Percentiles rank a stretch among this genome's conserved stretches.
Conservation (phyloP, 2,113 vertebrate genomes). For the Oncorhynchus kisutch region DNA sequence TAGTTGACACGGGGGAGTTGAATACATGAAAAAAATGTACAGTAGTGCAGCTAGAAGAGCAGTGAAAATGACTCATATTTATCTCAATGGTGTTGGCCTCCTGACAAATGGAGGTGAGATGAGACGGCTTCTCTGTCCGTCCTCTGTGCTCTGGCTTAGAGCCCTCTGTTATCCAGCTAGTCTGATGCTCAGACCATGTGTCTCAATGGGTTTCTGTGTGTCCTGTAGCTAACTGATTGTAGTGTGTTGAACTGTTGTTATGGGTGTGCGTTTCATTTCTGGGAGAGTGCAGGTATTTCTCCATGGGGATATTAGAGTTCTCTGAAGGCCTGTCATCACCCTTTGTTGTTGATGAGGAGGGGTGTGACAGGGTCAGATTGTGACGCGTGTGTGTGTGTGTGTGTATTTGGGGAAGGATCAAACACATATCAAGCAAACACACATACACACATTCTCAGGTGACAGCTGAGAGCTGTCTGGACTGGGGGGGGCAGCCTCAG, state of each 20-base stretch:
- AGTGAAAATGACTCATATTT: background rate
- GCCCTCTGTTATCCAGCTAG: background rate
- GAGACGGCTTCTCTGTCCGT: background rate
- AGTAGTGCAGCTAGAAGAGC: background rate
- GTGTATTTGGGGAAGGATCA: background rate
- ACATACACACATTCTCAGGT: background rate
- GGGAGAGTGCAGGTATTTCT: background rate
- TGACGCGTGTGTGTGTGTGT: constrained; percentile 10
- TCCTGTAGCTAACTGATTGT: background rate
- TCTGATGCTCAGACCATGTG: too few species aligned
- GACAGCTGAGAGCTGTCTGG: constrained; percentile 58
- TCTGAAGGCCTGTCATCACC: constrained; percentile 1
- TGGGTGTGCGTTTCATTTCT: background rate
- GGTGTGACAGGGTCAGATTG: background rate
- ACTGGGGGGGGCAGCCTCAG: constrained; percentile 33
- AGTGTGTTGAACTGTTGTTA: too few species aligned
- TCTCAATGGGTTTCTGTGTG: background rate
- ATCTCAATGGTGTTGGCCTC: background rate
- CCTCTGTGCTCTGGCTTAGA: background rate
- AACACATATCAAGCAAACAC: background rate
- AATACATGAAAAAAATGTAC: background rate
- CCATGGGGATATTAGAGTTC: background rate
- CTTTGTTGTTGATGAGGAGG: constrained; percentile 17
- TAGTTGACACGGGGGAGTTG: background rate
- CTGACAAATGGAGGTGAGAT: background rate